phyloP scores from a whole-genome alignment of 2,888 invertebrate genomes.

The Linyphia triangularis region DNA sequence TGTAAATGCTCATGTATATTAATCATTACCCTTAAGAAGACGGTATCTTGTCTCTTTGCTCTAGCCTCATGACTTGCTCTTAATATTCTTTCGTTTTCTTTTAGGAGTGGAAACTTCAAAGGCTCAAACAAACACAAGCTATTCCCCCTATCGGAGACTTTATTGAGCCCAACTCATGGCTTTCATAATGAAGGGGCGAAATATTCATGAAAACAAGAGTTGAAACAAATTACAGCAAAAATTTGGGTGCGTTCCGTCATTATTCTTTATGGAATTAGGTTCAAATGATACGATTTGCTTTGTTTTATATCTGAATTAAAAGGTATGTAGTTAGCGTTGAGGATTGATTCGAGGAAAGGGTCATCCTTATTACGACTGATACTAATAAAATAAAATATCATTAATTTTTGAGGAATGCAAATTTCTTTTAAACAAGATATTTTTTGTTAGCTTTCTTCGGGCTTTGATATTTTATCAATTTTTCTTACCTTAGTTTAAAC shows the following conservation, averaged over 20 bases:
- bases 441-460: background rate
- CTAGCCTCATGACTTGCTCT: constrained; percentile 50
- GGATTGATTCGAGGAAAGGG: background rate
- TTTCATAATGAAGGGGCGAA: constrained; percentile 58
- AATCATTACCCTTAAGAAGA: constrained; percentile 68
- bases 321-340: background rate
- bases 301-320: background rate
- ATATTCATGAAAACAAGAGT: constrained; percentile 55
- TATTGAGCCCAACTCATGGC: background rate
- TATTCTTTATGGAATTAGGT: background rate
- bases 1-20: constrained; percentile 74
- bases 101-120: constrained; percentile 70
- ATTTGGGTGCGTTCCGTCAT: background rate
- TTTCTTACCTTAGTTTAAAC: background rate
- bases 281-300: background rate
- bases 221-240: background rate
- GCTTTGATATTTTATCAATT: background rate
- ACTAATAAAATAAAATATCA: background rate
- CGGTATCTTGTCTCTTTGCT: constrained; percentile 63
- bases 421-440: background rate
- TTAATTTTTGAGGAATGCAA: background rate
- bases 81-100: constrained; percentile 65
- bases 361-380: background rate
- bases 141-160: constrained; percentile 54
- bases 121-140: constrained; percentile 53